Evolutionary conservation across 2,113 vertebrate genomes (phyloP).

Genomic region (Sula dactylatra): DNA sequence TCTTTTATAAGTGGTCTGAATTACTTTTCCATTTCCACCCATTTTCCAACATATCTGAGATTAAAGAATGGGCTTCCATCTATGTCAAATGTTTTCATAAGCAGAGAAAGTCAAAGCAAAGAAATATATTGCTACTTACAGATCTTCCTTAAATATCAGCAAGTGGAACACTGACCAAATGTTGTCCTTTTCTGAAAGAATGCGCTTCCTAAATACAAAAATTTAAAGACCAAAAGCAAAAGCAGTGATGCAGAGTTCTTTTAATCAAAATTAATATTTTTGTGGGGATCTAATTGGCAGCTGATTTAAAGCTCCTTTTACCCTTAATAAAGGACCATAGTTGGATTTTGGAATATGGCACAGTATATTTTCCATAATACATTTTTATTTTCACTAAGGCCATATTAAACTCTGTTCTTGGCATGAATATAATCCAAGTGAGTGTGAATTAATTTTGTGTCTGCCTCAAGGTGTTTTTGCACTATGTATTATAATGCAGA

Average conservation of each 20-base stretch:
- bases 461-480: background rate
- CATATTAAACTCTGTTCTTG: background rate
- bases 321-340: background rate
- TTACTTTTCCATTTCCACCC: background rate
- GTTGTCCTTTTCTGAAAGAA: background rate
- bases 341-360: background rate
- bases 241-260: background rate
- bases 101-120: background rate
- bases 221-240: background rate
- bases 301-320: background rate
- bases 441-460: background rate
- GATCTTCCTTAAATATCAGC: background rate
- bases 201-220: background rate
- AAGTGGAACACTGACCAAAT: background rate
- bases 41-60: background rate
- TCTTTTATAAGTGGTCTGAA: background rate
- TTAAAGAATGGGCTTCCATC: background rate
- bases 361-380: background rate
- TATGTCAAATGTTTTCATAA: background rate
- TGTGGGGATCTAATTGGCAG: background rate
- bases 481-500: background rate
- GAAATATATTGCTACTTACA: background rate
- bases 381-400: background rate
- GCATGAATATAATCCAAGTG: background rate
- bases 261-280: background rate